These are phyloP conservation scores for Drosophila dives DNA, from an alignment of 2,888 invertebrate species.

Conservation along the genomic window DNA sequence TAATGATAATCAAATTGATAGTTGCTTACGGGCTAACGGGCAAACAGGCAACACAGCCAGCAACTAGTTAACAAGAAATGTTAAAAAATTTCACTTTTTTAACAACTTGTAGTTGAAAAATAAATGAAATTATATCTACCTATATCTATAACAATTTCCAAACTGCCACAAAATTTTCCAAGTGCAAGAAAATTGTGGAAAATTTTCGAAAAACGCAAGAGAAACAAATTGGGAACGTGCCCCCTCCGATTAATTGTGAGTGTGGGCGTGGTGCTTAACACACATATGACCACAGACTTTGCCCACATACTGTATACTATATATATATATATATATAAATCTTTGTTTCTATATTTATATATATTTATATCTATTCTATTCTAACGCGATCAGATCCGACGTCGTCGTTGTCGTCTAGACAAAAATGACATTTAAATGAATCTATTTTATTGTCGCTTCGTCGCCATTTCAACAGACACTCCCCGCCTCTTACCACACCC, in stretches of 20 bases:
- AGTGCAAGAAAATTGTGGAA: slow-evolving; percentile 1
- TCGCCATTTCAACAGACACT: slow-evolving; percentile 50
- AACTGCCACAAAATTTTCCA: background rate
- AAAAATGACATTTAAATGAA: slow-evolving; percentile 83
- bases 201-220: slow-evolving; percentile 7
- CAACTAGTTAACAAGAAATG: slow-evolving; percentile 4
- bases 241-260: slow-evolving; percentile 30
- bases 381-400: slow-evolving; percentile 48
- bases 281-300: slow-evolving; percentile 36
- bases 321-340: slow-evolving; percentile 8
- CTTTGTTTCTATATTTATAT: background rate
- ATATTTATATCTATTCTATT: slow-evolving; percentile 50
- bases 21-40: slow-evolving; percentile 1
- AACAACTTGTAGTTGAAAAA: background rate
- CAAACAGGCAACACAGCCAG: background rate
- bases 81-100: background rate
- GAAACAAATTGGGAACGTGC: slow-evolving; percentile 51
- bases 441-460: slow-evolving; percentile 80
- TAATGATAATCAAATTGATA: background rate
- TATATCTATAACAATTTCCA: background rate
- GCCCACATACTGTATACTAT: slow-evolving; percentile 8
- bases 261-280: slow-evolving; percentile 46
- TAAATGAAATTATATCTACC: background rate
- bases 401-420: slow-evolving; percentile 72
- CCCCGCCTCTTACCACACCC: background rate